Evolutionary conservation across 2,888 invertebrate species (phyloP), one percentile per base, ranked within the genome.

Genomic region (Lapara coniferarum): DNA sequence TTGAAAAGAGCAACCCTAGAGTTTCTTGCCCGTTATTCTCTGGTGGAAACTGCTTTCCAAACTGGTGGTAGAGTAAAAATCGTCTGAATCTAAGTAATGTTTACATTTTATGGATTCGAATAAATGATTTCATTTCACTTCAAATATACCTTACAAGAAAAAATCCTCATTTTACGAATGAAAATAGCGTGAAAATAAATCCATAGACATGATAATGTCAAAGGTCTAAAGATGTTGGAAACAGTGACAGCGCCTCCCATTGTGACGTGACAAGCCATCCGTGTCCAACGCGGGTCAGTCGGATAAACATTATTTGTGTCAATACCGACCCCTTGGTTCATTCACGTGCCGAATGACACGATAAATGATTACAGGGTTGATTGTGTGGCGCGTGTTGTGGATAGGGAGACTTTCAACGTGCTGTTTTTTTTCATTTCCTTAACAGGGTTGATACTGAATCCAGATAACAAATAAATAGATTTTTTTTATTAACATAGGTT

Each of bases 271-370:
- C 63, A 46, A 49, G 63, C 63, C 49, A 63, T 46, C 63, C 63
- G 8, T 63, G 63, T 63, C 46, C 44, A 25, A 57, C 57, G 57
- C 19, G 25, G 59, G 19, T 19, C 63, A 63, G 49, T 63, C 25
- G 63, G 16, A 63, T 49, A 63, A 63, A 63, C 63, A 63, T 63
- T 49, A 5, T 63, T 49, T 63, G 19, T 63, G 49, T 49, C 63
- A 14, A 63, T 49, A 49, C 19, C 19, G 63, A 12, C 49, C 63
- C 63, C 16, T 13, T 49, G 49, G 19, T 30, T 25, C 57, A 14
- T 57, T 19, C 46, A 59, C 59, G 59, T 63, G 59, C 44, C 49
- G 19, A 49, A 63, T 63, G 63, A 46, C 44, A 46, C 59, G 59
- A 63, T 63, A 49, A 63, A 63, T 19, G 19, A 49, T 49, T 13